Conservation (phyloP, 2,113 vertebrate species). For the Hypomesus transpacificus region DNA sequence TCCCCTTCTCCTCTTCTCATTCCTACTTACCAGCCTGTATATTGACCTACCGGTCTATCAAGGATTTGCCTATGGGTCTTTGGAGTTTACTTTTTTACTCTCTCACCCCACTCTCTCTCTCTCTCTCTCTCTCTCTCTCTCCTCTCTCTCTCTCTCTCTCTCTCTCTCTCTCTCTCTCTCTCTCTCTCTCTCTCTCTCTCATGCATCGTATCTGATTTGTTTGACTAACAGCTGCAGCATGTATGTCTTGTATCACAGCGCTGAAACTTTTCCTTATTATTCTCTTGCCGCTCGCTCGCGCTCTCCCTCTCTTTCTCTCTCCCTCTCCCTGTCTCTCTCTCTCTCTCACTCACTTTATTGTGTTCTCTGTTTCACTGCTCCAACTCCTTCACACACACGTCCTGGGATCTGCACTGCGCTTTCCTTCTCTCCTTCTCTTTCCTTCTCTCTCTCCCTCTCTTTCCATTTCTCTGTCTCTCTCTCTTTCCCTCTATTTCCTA, state of each 20-base stretch:
- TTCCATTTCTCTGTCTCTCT: neutral
- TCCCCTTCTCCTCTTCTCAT: too few species aligned
- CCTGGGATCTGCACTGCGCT: conserved; percentile 7
- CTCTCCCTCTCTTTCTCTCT: conserved; percentile 4
- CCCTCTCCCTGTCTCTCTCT: too few species aligned
- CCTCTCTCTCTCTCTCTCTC: too few species aligned
- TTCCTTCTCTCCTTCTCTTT: neutral
- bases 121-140: conserved; percentile 8
- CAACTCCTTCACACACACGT: too few species aligned
- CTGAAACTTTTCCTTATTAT: conserved; percentile 30
- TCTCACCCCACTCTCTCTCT: too few species aligned
- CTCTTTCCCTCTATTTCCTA: too few species aligned
- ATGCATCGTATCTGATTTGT: conserved; percentile 31
- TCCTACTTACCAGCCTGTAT: too few species aligned
- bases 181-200: neutral
- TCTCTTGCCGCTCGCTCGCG: conserved; percentile 22
- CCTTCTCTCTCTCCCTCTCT: too few species aligned
- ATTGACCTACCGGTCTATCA: too few species aligned
- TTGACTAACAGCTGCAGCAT: conserved; percentile 12
- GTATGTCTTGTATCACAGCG: too few species aligned
- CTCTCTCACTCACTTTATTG: too few species aligned
- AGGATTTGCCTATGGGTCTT: neutral
- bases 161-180: neutral
- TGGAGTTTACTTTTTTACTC: neutral
- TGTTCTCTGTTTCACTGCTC: too few species aligned